Base-by-base conservation (phyloP, 2,888 invertebrate species). In the Chironomus riparius region DNA sequence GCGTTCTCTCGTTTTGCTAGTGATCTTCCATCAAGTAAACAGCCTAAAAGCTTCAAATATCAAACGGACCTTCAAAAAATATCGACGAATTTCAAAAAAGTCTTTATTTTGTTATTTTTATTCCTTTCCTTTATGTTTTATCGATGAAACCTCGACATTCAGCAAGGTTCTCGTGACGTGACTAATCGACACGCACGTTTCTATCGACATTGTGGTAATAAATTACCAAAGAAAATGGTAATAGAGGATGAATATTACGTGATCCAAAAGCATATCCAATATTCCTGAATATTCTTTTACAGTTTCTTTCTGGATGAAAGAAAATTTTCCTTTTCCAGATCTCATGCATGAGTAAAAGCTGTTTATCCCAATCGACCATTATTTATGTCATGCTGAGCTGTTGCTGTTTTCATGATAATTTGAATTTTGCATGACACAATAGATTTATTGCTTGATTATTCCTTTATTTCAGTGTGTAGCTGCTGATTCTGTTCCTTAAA, bases 151-250 rank as follows among this genome's bases (percentile, higher is more conserved):
- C 24, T 24, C 24, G 65, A 65, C 65, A 65, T 65, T 65, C 21
- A 65, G 65, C 65, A 65, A 24, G 65, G 22, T 65, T 65, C 6
- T 65, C 21, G 18, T 65, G 21, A 65, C 65, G 50, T 70, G 70
- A 70, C 70, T 18, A 7, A 70, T 70, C 48, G 70, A 70, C 70
- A 70, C 70, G 70, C 70, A 70, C 70, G 65, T 65, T 24, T 65
- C 22, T 21, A 7, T 24, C n/a, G 65, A 22, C 65, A 65, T 21
- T 65, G 65, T n/a, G 65, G 24, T 24, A 4, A 65, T 65, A 65
- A 65, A 65, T 65, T 65, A 65, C 65, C 56, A 18, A 56, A 7
- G n/a, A n/a, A 56, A 18, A 18, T 56, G 56, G 56, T 56, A 18
- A 56, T 56, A 56, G 7, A 56, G 38, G 38, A 38, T 38, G 38